Evolutionary conservation across 2,888 invertebrate genomes (phyloP).

Genomic region (Chloroclysta siterata): DNA sequence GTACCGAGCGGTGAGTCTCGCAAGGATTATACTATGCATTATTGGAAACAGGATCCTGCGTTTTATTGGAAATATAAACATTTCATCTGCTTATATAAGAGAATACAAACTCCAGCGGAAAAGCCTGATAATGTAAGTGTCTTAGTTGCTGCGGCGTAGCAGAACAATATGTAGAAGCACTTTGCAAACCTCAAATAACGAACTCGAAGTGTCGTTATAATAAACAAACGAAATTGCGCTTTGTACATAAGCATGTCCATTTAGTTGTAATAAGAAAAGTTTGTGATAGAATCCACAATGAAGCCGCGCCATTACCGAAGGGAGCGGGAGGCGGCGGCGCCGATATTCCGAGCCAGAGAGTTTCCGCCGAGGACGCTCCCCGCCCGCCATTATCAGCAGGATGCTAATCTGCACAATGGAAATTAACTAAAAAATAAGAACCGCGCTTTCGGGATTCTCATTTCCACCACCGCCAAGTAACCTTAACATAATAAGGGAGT

Average conservation of each 20-base stretch:
- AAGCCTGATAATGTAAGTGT: conserved; percentile 8
- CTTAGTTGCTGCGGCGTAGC: conserved; percentile 3
- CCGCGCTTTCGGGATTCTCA: conserved; percentile 42
- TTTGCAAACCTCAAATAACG: conserved; percentile 19
- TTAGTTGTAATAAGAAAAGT: conserved; percentile 51
- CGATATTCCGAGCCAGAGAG: conserved; percentile 53
- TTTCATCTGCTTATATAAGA: conserved; percentile 23
- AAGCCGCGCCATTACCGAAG: conserved; percentile 51
- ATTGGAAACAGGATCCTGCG: conserved; percentile 26
- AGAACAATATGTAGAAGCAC: conserved; percentile 18
- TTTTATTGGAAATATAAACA: conserved; percentile 27
- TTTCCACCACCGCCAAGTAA: conserved; percentile 53
- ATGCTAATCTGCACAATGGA: conserved; percentile 70
- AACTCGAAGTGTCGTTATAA: conserved; percentile 29
- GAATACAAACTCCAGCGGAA: conserved; percentile 14
- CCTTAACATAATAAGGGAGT: conserved; percentile 49
- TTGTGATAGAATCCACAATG: conserved; percentile 52
- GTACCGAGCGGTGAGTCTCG: conserved; percentile 14
- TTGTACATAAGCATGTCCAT: conserved; percentile 39
- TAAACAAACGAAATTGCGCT: conserved; percentile 33
- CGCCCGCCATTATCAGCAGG: conserved; percentile 56
- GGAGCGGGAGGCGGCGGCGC: conserved; percentile 50
- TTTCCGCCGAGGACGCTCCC: conserved; percentile 58
- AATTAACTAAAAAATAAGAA: conserved; percentile 57
- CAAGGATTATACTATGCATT: conserved; percentile 31